These are phyloP conservation scores for Nymphalis urticae DNA, from an alignment of 2,888 invertebrate genomes.

Conservation along the genomic window DNA sequence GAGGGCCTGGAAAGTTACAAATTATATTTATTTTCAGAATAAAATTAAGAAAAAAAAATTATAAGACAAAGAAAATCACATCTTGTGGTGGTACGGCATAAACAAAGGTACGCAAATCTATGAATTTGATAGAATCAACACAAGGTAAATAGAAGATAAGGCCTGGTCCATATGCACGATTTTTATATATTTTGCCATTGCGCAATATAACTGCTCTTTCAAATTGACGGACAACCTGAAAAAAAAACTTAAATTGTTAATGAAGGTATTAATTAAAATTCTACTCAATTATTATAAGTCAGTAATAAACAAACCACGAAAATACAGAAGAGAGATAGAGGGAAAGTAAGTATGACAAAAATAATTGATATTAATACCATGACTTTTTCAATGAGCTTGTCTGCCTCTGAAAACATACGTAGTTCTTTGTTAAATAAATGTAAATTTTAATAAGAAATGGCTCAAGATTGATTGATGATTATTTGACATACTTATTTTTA, in stretches of 20 bases:
- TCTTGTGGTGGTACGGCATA: slow-evolving; percentile 97
- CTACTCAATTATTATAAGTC: background rate
- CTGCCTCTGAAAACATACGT: slow-evolving; percentile 47
- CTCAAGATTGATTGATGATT: no score
- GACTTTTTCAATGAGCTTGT: slow-evolving; percentile 47
- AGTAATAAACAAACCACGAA: slow-evolving; percentile 51
- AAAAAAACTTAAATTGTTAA: background rate
- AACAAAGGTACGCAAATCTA: slow-evolving; percentile 93
- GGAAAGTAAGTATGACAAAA: slow-evolving; percentile 50
- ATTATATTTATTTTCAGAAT: background rate
- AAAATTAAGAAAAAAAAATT: background rate
- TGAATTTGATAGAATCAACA: slow-evolving; percentile 91
- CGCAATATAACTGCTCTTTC: slow-evolving; percentile 92
- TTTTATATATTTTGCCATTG: slow-evolving; percentile 86
- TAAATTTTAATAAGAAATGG: no score
- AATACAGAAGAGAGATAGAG: slow-evolving; percentile 52
- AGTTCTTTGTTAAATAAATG: no score
- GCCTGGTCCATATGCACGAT: slow-evolving; percentile 88
- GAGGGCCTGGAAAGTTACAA: slow-evolving; percentile 49
- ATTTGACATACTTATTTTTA: no score
- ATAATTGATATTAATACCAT: slow-evolving; percentile 50
- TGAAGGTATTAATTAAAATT: background rate
- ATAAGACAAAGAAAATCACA: slow-evolving; percentile 69
- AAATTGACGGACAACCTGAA: slow-evolving; percentile 87
- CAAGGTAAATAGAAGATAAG: slow-evolving; percentile 95